Percentiles rank a stretch among this genome's conserved stretches.
Evolutionary conservation across 2,888 invertebrate species (phyloP).

Genomic region (Teinopalpus imperialis): DNA sequence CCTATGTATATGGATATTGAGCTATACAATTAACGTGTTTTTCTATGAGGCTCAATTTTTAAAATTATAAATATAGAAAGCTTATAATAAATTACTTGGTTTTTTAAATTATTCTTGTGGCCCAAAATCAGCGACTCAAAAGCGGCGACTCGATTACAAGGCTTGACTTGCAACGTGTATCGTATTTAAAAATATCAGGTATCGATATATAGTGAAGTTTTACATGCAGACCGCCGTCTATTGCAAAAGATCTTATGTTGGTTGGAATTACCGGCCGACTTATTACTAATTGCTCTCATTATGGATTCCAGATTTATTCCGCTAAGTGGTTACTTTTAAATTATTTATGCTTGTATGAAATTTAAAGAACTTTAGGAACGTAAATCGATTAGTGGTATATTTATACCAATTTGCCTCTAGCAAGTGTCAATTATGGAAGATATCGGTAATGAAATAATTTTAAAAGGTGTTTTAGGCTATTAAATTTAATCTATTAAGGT

Average conservation of each 20-base stretch:
- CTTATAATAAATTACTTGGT: too few species aligned
- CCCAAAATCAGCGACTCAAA: too few species aligned
- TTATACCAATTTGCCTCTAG: too few species aligned
- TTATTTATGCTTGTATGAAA: not conserved
- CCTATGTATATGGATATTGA: too few species aligned
- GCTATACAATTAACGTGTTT: too few species aligned
- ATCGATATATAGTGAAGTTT: not conserved
- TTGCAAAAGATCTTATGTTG: conserved; percentile 10
- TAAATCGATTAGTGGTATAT: not conserved
- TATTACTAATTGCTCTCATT: conserved; percentile 6
- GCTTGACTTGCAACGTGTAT: not conserved
- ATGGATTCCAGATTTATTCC: conserved; percentile 7
- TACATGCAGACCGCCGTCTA: not conserved
- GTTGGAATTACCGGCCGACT: not conserved
- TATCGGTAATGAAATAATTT: too few species aligned
- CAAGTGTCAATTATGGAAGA: too few species aligned
- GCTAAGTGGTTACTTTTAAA: not conserved
- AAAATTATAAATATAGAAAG: too few species aligned
- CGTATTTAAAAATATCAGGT: conserved; percentile 10
- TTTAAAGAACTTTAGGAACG: not conserved
- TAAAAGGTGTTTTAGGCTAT: too few species aligned
- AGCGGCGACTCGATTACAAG: conserved; percentile 1
- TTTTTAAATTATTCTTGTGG: too few species aligned
- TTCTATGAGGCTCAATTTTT: too few species aligned
- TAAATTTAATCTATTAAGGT: too few species aligned